Evolutionary conservation across 2,113 vertebrate genomes (phyloP).

Genomic region (Tricholaema leucomelas): DNA sequence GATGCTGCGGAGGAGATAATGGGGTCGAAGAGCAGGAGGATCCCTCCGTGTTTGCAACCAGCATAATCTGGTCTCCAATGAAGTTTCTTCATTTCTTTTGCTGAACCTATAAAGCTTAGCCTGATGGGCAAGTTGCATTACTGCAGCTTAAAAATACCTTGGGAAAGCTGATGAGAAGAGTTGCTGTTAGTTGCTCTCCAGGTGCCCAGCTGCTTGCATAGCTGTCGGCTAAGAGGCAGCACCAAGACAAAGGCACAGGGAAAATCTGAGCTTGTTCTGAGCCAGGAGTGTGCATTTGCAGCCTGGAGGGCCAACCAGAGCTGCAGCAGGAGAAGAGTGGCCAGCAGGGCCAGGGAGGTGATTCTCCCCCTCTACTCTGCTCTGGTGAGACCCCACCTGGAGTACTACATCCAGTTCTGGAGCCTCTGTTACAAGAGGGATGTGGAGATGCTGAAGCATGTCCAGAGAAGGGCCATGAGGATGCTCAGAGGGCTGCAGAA

Average conservation of each 20-base stretch:
- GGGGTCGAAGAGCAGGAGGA: slow-evolving; percentile 72
- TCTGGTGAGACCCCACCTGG: too few species aligned
- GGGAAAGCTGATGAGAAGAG: slow-evolving; percentile 68
- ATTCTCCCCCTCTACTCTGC: too few species aligned
- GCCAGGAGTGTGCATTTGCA: too few species aligned
- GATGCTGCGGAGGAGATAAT: slow-evolving; percentile 77
- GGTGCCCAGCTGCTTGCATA: slow-evolving; percentile 41
- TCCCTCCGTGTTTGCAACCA: slow-evolving; percentile 65
- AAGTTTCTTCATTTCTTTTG: slow-evolving; percentile 87
- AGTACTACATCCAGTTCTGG: too few species aligned
- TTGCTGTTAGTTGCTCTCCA: slow-evolving; percentile 36
- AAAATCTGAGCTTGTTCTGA: slow-evolving; percentile 68
- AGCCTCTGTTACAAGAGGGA: too few species aligned
- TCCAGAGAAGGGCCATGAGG: too few species aligned
- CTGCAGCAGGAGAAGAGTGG: too few species aligned
- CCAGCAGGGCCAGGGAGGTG: too few species aligned
- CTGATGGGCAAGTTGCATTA: slow-evolving; percentile 76
- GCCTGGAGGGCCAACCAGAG: too few species aligned
- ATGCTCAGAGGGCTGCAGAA: too few species aligned
- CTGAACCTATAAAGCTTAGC: slow-evolving; percentile 84
- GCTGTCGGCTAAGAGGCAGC: neutral
- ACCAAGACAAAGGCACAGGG: slow-evolving; percentile 56
- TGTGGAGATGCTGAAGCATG: too few species aligned
- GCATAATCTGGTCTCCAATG: slow-evolving; percentile 86
- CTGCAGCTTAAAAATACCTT: slow-evolving; percentile 73